Evolutionary conservation across 2,113 vertebrate species (phyloP).

Genomic region (Columbina picui): DNA sequence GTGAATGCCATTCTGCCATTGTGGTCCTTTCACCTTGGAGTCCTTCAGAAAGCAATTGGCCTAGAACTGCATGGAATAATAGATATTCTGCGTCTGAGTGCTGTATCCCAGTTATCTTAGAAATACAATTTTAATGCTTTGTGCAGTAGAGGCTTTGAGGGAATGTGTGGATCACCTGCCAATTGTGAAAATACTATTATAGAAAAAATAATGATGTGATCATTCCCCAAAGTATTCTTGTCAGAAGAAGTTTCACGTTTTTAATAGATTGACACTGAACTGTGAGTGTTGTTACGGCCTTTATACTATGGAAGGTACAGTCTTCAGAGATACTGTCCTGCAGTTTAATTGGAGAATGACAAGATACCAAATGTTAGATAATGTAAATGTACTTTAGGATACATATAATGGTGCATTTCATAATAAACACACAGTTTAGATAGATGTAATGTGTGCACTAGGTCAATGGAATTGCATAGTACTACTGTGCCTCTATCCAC

Average conservation of each 20-base stretch:
- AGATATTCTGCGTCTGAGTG: not conserved
- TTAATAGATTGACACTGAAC: not conserved
- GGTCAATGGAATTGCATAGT: not conserved
- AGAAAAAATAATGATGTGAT: not conserved
- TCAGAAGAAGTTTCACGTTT: not conserved
- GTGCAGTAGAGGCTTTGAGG: not conserved
- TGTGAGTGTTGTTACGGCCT: not conserved
- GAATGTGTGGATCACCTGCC: not conserved
- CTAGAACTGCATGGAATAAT: not conserved
- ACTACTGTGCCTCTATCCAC: not conserved
- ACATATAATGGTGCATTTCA: not conserved
- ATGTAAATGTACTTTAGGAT: not conserved
- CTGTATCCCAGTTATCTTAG: not conserved
- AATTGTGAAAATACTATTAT: not conserved
- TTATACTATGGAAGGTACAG: not conserved
- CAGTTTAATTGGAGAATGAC: not conserved
- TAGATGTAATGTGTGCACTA: not conserved
- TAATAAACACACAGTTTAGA: not conserved
- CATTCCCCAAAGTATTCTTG: not conserved
- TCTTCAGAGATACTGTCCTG: not conserved
- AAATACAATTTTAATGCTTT: not conserved
- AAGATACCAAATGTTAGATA: not conserved
- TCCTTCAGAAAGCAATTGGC: not conserved
- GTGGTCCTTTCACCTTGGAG: not conserved
- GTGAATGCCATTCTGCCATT: not conserved